Evolutionary conservation across 2,797 vertebrate genomes (phyloP).

Genomic region (Paramormyrops hopkinsi): DNA sequence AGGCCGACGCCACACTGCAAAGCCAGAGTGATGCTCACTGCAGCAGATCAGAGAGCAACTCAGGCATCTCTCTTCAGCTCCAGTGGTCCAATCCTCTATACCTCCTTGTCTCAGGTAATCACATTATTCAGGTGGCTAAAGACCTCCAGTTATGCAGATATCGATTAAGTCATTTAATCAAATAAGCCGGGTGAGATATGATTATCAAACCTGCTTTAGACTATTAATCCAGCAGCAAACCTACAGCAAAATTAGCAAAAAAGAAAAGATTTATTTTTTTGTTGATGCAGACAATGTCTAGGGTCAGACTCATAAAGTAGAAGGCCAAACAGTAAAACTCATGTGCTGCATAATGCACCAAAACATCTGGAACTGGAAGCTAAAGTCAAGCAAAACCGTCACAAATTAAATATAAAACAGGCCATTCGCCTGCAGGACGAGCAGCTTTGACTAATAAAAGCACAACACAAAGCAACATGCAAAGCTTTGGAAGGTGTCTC

Average conservation of each 20-base stretch:
- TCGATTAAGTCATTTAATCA: background rate
- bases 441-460: conserved; percentile 6
- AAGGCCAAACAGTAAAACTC: background rate
- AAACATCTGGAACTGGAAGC: background rate
- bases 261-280: background rate
- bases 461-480: background rate
- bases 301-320: background rate
- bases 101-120: background rate
- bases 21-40: background rate
- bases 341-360: background rate
- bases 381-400: background rate
- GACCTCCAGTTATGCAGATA: background rate
- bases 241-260: background rate
- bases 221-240: background rate
- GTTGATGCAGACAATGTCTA: background rate
- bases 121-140: background rate
- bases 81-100: background rate
- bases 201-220: background rate
- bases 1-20: background rate
- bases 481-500: background rate
- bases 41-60: background rate
- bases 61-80: background rate
- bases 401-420: background rate
- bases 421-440: background rate
- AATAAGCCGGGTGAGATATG: background rate